Conservation (phyloP, 2,888 invertebrate genomes). For the Alcis repandata region DNA sequence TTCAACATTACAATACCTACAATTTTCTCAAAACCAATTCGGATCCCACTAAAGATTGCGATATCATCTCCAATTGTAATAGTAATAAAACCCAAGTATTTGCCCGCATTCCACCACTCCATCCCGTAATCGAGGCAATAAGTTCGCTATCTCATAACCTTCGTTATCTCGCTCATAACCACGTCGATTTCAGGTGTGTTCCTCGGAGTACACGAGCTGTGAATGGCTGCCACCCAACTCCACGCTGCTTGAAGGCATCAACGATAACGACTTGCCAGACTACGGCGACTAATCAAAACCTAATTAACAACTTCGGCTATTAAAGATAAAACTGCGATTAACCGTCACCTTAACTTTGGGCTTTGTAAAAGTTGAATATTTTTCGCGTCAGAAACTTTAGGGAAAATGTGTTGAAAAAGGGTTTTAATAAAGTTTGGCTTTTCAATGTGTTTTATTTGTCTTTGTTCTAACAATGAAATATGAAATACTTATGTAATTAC, state of each 20-base stretch:
- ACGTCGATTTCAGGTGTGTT: conserved; percentile 62
- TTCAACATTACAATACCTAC: neutral
- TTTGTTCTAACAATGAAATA: conserved; percentile 2
- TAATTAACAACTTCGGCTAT: conserved; percentile 49
- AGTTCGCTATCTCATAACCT: conserved; percentile 19
- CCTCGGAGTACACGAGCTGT: conserved; percentile 69
- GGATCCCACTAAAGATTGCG: conserved; percentile 4
- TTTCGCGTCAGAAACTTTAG: conserved; percentile 29
- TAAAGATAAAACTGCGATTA: conserved; percentile 49
- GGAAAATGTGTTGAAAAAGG: conserved; percentile 31
- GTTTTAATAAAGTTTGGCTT: conserved; percentile 27
- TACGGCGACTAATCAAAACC: conserved; percentile 50
- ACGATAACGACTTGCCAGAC: conserved; percentile 54
- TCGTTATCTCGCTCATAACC: conserved; percentile 40
- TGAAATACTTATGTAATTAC: neutral
- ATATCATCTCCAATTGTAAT: conserved; percentile 17
- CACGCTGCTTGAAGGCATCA: conserved; percentile 73
- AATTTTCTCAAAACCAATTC: conserved; percentile 11
- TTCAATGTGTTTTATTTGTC: conserved; percentile 31
- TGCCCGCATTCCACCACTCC: conserved; percentile 16
- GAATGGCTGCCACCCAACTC: conserved; percentile 89
- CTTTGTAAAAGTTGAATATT: conserved; percentile 34
- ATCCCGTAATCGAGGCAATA: conserved; percentile 26
- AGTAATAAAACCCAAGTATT: conserved; percentile 27
- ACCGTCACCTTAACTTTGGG: conserved; percentile 44